Evolutionary conservation across 2,113 vertebrate genomes (phyloP), one percentile per base, ranked within the genome.

Genomic region (Peucedramus taeniatus): DNA sequence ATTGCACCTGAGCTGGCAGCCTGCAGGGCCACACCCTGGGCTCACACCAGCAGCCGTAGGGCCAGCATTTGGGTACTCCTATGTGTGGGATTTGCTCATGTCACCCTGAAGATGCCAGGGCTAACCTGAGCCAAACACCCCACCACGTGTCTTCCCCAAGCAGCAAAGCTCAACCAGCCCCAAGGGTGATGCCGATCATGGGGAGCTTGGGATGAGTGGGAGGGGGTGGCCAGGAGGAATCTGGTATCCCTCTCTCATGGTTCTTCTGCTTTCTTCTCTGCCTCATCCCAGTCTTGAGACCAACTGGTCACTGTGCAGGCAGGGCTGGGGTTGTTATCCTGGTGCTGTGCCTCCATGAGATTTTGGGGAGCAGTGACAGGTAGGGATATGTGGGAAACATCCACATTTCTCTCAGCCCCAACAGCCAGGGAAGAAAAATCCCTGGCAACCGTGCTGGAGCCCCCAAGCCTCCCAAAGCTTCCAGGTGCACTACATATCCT

Each of bases 331-430:
- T 26, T 13, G 4, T 50, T 44, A 50, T 33, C 35, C 54, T 17
- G 7, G 8, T 40, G 42, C 65, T 63, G 26, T 35, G 28, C 30
- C 26, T 45, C 53, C 0, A 0, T 47, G 22, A 74, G 40, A 12
- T 69, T 77, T 40, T 0, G 1, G 26, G 42, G 56, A 70, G 42
- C 27, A 74, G 39, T 30, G 15, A 33, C 22, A 50, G 68, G 35
- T 65, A 42, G 44, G 92, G 94, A 96, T 93, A 97, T 92, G 94
- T 87, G 96, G 98, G 97, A 98, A 98, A 95, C 97, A 95, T 96
- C 96, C 97, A 77, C 93, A 94, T 98, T 97, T 97, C 98, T 97
- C 96, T 96, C 89, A 95, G 97, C 83, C 85, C 45, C 84, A 96
- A 97, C 95, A 96, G 94, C 91, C 94, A 66, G 87, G 94, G 94